Evolutionary conservation across 2,113 vertebrate species (phyloP).

Genomic region (Amblyopsis rosae): DNA sequence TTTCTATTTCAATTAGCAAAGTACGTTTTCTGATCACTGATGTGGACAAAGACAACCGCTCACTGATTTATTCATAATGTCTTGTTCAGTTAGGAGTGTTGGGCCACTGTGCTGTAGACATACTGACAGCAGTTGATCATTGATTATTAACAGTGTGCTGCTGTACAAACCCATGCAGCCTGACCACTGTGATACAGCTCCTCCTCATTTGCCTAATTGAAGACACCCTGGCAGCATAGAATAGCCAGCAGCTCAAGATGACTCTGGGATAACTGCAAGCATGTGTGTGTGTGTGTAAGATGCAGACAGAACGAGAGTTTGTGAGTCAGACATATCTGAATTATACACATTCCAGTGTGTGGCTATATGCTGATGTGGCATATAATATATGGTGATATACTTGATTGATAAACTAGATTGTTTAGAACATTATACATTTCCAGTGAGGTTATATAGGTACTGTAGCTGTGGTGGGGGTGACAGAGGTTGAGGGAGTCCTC

Average conservation of each 20-base stretch:
- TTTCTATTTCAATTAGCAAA: too few species aligned
- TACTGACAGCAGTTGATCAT: conserved; percentile 51
- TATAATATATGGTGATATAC: conserved; percentile 4
- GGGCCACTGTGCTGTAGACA: conserved; percentile 37
- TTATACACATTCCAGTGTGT: conserved; percentile 1
- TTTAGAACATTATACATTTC: neutral
- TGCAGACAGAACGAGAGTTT: conserved; percentile 8
- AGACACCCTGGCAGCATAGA: conserved; percentile 55
- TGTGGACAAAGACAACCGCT: too few species aligned
- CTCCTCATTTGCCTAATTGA: conserved; percentile 71
- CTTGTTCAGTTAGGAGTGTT: conserved; percentile 19
- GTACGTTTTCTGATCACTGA: too few species aligned
- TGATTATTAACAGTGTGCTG: conserved; percentile 58
- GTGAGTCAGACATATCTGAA: conserved; percentile 14
- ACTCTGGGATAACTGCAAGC: conserved; percentile 43
- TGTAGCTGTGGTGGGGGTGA: neutral
- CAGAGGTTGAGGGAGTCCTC: neutral
- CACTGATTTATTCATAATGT: neutral
- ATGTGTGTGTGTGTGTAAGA: neutral
- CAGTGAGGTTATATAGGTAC: neutral
- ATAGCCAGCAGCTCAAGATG: conserved; percentile 65
- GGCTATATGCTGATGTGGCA: neutral
- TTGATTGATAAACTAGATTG: too few species aligned
- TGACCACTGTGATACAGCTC: conserved; percentile 57
- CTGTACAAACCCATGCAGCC: conserved; percentile 43